These are phyloP conservation scores for Eulemur albifrons DNA, from an alignment of 2,797 vertebrate species.

Conservation along the genomic window DNA sequence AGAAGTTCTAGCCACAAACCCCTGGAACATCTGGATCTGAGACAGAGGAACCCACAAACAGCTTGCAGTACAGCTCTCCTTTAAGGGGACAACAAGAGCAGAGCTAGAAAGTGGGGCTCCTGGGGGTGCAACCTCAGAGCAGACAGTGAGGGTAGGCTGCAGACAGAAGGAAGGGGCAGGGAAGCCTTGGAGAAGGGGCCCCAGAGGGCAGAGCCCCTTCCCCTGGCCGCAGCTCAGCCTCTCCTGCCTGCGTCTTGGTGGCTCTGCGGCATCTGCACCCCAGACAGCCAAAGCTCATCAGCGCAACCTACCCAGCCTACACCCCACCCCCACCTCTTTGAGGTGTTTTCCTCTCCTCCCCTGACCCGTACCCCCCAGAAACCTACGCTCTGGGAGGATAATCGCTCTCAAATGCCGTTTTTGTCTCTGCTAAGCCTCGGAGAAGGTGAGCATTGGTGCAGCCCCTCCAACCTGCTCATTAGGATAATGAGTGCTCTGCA, in stretches of 20 bases:
- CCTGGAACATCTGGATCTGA: not conserved
- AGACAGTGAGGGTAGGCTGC: not conserved
- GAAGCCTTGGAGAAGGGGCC: not conserved
- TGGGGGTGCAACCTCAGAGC: not conserved
- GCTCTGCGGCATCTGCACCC: not conserved
- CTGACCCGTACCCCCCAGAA: conserved; percentile 29
- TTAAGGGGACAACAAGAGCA: not conserved
- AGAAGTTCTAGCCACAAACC: not conserved
- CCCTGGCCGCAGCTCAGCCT: not conserved
- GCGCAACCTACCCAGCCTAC: not conserved
- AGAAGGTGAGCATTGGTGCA: conserved; percentile 44
- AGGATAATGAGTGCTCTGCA: conserved; percentile 61
- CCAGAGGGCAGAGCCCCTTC: not conserved
- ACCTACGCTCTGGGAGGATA: conserved; percentile 66
- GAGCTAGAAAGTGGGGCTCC: not conserved
- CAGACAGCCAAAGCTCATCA: not conserved
- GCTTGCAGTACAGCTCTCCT: not conserved
- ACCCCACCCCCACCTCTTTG: not conserved
- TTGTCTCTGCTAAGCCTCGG: conserved; percentile 55
- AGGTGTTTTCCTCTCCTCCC: not conserved
- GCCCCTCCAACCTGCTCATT: conserved; percentile 3
- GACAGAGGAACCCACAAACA: not conserved
- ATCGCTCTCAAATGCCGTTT: conserved; percentile 55
- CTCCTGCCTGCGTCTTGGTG: not conserved
- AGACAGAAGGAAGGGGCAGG: not conserved